phyloP scores from a whole-genome alignment of 2,113 vertebrate species.

The Aldabrachelys gigantea region DNA sequence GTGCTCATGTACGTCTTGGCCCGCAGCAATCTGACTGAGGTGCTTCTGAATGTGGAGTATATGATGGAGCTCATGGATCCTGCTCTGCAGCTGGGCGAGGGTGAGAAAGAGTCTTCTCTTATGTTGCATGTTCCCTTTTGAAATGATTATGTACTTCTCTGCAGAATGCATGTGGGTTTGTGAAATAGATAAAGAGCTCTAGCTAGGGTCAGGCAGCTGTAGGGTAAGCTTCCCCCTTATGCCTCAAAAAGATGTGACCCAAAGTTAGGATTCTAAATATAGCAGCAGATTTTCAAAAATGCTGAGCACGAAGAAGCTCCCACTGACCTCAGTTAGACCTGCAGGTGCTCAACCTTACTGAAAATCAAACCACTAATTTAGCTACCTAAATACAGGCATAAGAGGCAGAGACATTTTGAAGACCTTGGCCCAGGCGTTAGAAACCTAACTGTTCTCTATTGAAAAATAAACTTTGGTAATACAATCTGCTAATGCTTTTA shows the following conservation, averaged over 20 bases:
- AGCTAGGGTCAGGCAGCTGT: background rate
- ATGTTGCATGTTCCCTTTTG: background rate
- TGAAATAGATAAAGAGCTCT: background rate
- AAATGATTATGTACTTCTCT: background rate
- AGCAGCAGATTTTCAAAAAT: background rate
- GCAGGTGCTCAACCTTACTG: background rate
- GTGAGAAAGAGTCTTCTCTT: slow-evolving; percentile 66
- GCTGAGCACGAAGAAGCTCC: background rate
- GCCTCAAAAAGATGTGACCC: background rate
- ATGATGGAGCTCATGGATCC: slow-evolving; percentile 99
- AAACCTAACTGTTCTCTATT: background rate
- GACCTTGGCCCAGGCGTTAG: background rate
- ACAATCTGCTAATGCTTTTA: background rate
- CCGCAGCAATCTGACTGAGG: slow-evolving; percentile 86
- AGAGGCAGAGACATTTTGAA: background rate
- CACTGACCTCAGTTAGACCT: background rate
- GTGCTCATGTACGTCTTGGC: slow-evolving; percentile 98
- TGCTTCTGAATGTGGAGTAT: slow-evolving; percentile 94
- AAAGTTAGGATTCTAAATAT: background rate
- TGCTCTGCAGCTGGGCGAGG: slow-evolving; percentile 93
- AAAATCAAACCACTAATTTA: background rate
- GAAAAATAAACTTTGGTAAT: slow-evolving; percentile 7
- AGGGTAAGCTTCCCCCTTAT: background rate
- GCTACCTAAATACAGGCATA: background rate
- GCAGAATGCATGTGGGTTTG: background rate